phyloP scores from a whole-genome alignment of 2,888 invertebrate genomes.

The Ophion ellenae region DNA sequence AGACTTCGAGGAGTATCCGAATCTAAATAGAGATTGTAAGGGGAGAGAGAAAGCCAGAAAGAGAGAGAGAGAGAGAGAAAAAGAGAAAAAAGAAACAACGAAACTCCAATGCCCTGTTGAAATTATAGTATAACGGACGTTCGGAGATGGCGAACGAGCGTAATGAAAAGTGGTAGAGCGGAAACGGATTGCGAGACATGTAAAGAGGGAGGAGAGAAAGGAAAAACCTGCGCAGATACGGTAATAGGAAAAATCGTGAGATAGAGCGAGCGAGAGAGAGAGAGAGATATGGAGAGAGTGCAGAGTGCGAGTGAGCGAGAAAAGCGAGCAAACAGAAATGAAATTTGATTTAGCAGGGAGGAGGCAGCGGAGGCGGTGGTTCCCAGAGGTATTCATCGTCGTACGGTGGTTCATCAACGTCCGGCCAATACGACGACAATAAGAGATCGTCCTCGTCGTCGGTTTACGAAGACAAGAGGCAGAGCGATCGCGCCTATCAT shows the following conservation, averaged over 20 bases:
- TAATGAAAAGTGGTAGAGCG: slow-evolving; percentile 28
- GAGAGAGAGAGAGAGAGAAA: slow-evolving; percentile 35
- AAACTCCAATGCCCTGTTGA: slow-evolving; percentile 30
- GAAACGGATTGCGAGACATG: slow-evolving; percentile 21
- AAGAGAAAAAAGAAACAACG: slow-evolving; percentile 20
- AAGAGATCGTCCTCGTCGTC: slow-evolving; percentile 80
- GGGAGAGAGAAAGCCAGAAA: slow-evolving; percentile 14
- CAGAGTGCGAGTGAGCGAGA: slow-evolving; percentile 65
- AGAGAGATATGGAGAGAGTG: slow-evolving; percentile 62
- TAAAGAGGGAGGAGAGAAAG: slow-evolving; percentile 36
- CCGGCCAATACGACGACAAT: slow-evolving; percentile 79
- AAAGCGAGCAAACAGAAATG: slow-evolving; percentile 74
- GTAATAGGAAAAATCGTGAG: slow-evolving; percentile 36
- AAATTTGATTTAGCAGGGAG: slow-evolving; percentile 83
- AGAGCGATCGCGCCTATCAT: slow-evolving; percentile 80
- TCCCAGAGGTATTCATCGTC: slow-evolving; percentile 82
- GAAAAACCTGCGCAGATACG: slow-evolving; percentile 4
- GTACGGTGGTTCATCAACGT: slow-evolving; percentile 79
- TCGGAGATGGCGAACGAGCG: slow-evolving; percentile 24
- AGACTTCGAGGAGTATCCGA: slow-evolving; percentile 48
- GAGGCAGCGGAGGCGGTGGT: slow-evolving; percentile 74
- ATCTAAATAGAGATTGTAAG: slow-evolving; percentile 48
- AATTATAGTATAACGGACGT: slow-evolving; percentile 40
- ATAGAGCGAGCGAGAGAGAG: slow-evolving; percentile 42
- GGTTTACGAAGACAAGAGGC: slow-evolving; percentile 81